A percentile compares a stretch with the other conserved stretches of the same genome.
Conservation (phyloP, 2,797 vertebrate genomes). For the Micromesistius poutassou region DNA sequence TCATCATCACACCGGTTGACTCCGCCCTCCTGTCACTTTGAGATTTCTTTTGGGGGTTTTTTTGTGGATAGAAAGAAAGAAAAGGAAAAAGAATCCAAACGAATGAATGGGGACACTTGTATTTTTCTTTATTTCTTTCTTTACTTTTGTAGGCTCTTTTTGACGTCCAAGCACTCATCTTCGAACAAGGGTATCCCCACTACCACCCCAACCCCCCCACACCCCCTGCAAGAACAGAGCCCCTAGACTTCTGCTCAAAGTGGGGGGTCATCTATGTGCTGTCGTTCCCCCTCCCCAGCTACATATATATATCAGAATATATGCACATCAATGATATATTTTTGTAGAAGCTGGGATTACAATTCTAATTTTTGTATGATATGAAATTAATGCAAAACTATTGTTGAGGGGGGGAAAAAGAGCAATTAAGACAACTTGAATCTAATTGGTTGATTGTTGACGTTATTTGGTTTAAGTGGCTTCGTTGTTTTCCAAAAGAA, state of each 20-base stretch:
- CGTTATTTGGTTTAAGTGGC: constrained; percentile 50
- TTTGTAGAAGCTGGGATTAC: constrained; percentile 71
- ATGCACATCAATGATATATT: constrained; percentile 73
- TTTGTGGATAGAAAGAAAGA: constrained; percentile 24
- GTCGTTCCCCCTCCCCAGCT: constrained; percentile 24
- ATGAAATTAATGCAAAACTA: constrained; percentile 55
- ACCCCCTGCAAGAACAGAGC: background rate
- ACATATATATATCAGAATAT: constrained; percentile 72
- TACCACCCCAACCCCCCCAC: constrained; percentile 27
- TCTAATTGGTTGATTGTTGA: constrained; percentile 59
- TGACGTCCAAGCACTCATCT: constrained; percentile 68
- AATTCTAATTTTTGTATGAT: constrained; percentile 62
- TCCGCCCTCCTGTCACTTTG: constrained; percentile 83
- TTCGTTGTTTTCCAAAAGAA: constrained; percentile 60
- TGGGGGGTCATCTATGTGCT: background rate
- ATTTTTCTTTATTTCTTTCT: constrained; percentile 47
- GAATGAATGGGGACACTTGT: constrained; percentile 60
- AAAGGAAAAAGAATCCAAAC: constrained; percentile 56
- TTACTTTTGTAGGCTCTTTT: constrained; percentile 54
- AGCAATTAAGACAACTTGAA: constrained; percentile 59
- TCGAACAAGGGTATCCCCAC: constrained; percentile 51
- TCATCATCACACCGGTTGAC: constrained; percentile 65
- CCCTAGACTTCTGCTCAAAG: background rate
- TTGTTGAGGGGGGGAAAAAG: constrained; percentile 24
- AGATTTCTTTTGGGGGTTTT: constrained; percentile 61